Conservation (phyloP, 2,797 vertebrate species). For the Enteromius anoplus region DNA sequence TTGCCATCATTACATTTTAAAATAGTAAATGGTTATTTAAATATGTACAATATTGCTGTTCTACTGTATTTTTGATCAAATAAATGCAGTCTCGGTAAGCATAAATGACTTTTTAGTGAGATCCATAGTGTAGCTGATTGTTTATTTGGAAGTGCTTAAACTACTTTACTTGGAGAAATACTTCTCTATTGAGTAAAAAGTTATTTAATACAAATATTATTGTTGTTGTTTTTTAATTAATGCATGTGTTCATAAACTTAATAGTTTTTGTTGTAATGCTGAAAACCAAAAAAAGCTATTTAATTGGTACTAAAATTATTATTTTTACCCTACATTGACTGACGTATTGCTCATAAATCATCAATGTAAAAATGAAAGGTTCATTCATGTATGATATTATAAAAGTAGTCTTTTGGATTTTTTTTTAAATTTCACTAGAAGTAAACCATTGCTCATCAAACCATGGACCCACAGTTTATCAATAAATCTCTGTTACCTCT, state of each 20-base stretch:
- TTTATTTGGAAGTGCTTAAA: neutral
- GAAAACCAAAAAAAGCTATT: neutral
- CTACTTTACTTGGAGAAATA: neutral
- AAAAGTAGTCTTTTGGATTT: neutral
- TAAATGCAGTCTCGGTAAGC: neutral
- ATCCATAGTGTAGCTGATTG: neutral
- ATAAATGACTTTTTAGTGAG: neutral
- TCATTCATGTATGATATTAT: neutral
- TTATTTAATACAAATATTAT: neutral
- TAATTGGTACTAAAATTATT: neutral
- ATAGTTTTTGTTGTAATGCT: neutral
- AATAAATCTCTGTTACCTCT: constrained; percentile 13
- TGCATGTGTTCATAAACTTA: neutral
- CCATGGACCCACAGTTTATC: neutral
- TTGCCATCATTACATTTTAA: neutral
- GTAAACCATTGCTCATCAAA: neutral
- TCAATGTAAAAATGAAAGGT: neutral
- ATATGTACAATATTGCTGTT: neutral
- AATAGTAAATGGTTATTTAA: neutral
- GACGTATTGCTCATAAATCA: neutral
- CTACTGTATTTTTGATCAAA: neutral
- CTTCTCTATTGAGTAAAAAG: neutral
- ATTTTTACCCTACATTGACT: neutral
- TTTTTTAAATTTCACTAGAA: neutral
- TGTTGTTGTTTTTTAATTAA: neutral